Evolutionary conservation across 2,797 vertebrate genomes (phyloP).

Genomic region (Pipistrellus nathusii): DNA sequence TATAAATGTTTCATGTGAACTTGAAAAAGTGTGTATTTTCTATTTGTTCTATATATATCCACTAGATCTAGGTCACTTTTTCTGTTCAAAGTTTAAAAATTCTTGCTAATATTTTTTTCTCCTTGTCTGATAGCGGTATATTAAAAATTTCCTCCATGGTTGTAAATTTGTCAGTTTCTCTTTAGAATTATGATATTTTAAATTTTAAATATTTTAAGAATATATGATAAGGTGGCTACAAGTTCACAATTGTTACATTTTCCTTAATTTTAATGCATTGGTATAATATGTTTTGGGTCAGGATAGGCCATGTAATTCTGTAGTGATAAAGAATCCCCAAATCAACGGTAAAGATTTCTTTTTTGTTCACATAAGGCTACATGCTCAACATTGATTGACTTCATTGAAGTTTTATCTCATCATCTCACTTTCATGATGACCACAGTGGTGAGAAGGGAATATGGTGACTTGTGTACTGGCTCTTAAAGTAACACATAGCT

Average conservation of each 20-base stretch:
- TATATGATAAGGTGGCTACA: neutral
- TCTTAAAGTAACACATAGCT: slow-evolving; percentile 3
- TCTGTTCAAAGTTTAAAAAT: slow-evolving; percentile 36
- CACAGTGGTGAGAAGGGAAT: slow-evolving; percentile 7
- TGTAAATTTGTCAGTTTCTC: slow-evolving; percentile 3
- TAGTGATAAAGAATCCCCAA: slow-evolving; percentile 17
- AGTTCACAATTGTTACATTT: neutral
- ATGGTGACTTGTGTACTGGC: neutral
- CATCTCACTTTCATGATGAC: neutral
- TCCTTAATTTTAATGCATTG: slow-evolving; percentile 8
- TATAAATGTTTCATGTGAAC: slow-evolving; percentile 4
- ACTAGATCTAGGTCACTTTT: slow-evolving; percentile 32
- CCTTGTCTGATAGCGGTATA: neutral
- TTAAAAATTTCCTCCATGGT: neutral
- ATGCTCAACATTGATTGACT: neutral
- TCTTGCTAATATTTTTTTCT: slow-evolving; percentile 3
- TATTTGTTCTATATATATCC: neutral
- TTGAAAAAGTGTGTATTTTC: slow-evolving; percentile 17
- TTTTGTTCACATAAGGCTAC: neutral
- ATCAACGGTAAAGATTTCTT: neutral
- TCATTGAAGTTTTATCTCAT: neutral
- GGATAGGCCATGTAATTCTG: neutral
- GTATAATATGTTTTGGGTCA: neutral
- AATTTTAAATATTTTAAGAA: neutral
- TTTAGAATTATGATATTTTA: slow-evolving; percentile 1